A percentile compares a stretch with the other conserved stretches of the same genome.
These are phyloP conservation scores for Escarpia spicata DNA, from an alignment of 2,888 invertebrate species.

Conservation along the genomic window DNA sequence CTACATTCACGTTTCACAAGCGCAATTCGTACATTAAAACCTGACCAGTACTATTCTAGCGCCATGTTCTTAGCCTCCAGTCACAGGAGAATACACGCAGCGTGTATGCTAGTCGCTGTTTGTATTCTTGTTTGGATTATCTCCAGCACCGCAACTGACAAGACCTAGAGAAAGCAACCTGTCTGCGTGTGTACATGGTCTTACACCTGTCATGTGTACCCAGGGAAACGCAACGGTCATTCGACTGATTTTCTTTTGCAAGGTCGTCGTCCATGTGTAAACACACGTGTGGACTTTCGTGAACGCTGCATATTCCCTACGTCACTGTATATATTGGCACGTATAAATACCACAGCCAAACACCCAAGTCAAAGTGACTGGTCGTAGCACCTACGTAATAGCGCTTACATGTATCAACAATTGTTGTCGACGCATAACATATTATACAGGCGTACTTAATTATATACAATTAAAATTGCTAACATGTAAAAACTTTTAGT, in stretches of 20 bases:
- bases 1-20: conserved; percentile 16
- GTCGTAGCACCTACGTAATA: not conserved
- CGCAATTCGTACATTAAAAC: not conserved
- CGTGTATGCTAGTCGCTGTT: not conserved
- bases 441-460: not conserved
- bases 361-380: not conserved
- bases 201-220: not conserved
- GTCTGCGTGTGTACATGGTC: not conserved
- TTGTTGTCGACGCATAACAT: not conserved
- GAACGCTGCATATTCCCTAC: not conserved
- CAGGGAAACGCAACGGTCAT: not conserved
- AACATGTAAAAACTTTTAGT: not conserved
- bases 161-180: not conserved
- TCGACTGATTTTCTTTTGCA: not conserved
- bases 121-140: not conserved
- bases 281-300: not conserved
- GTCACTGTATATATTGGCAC: not conserved
- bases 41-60: not conserved
- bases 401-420: not conserved
- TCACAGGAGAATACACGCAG: not conserved
- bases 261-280: not conserved
- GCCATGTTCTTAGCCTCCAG: not conserved
- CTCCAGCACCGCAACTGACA: not conserved
- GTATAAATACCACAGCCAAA: not conserved
- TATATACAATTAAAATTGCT: not conserved